Conservation (phyloP, 2,113 vertebrate species). For the Apteryx mantelli region DNA sequence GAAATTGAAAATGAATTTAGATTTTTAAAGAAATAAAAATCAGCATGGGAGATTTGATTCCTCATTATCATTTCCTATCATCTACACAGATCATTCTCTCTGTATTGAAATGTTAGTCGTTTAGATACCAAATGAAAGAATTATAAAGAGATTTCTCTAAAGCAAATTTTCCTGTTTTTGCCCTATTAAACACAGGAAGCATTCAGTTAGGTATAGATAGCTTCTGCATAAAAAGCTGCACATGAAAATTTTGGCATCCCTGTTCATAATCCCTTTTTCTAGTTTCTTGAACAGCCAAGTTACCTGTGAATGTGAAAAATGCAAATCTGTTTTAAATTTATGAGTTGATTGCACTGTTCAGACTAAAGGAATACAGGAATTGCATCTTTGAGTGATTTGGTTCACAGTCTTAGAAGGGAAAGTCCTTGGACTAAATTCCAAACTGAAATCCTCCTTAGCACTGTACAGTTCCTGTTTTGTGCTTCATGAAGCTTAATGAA, state of each 20-base stretch:
- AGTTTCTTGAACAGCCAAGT: slow-evolving; percentile 19
- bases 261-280: neutral
- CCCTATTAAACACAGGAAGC: neutral
- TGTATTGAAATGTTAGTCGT: neutral
- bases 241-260: neutral
- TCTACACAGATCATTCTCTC: neutral
- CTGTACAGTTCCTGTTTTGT: neutral
- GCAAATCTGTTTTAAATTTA: neutral
- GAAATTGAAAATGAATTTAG: neutral
- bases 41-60: neutral
- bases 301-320: slow-evolving; percentile 33
- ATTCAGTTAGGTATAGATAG: neutral
- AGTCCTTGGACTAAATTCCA: neutral
- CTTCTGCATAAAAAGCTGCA: slow-evolving; percentile 12
- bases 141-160: neutral
- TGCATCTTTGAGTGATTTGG: neutral
- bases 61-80: neutral
- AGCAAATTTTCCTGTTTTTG: neutral
- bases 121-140: neutral
- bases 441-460: neutral
- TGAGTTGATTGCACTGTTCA: neutral
- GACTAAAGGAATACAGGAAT: neutral
- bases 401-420: neutral
- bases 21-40: neutral
- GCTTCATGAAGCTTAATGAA: neutral